A percentile compares a stretch with the other conserved stretches of the same genome.
phyloP scores from a whole-genome alignment of 2,888 invertebrate species.

The Tipula lateralis region DNA sequence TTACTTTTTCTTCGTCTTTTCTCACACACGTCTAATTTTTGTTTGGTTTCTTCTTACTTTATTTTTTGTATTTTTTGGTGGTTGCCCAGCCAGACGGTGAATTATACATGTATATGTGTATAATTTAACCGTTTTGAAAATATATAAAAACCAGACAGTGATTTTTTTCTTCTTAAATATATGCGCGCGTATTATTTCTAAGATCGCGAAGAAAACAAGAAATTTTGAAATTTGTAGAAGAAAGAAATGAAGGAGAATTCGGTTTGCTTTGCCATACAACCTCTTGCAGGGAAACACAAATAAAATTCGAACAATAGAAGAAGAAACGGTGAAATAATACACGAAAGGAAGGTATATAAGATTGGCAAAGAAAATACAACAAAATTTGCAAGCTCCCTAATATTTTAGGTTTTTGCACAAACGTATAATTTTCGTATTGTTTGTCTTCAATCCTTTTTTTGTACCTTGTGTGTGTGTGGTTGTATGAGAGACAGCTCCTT shows the following conservation, averaged over 20 bases:
- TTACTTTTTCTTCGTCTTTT: background rate
- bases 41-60: background rate
- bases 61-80: background rate
- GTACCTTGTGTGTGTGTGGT: background rate
- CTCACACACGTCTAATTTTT: background rate
- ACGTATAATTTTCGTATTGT: background rate
- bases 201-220: slow-evolving; percentile 11
- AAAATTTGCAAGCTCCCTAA: background rate
- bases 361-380: background rate
- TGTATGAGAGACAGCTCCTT: background rate
- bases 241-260: background rate
- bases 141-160: background rate
- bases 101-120: background rate
- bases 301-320: background rate
- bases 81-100: slow-evolving; percentile 5
- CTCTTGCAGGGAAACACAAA: background rate
- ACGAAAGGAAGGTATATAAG: background rate
- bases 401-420: background rate
- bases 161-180: background rate
- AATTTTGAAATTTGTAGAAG: background rate
- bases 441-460: background rate
- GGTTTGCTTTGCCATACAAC: background rate
- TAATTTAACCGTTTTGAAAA: slow-evolving; percentile 1
- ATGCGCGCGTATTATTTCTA: background rate
- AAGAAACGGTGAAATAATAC: background rate